Evolutionary conservation across 1,140 invertebrate species (phyloP).

Genomic region (Drosophila sulfurigaster): DNA sequence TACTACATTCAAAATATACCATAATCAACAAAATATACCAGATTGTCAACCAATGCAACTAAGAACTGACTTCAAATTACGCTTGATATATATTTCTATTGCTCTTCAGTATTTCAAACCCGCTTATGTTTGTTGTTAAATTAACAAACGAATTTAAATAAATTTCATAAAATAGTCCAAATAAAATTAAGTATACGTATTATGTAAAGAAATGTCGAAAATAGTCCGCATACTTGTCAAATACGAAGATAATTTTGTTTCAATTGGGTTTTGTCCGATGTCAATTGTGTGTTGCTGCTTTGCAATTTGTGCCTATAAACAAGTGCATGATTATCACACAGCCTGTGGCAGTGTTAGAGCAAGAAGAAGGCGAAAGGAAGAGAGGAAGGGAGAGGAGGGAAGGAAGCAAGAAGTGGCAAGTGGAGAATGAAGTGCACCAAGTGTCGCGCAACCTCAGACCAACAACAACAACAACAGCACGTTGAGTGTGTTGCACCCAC

Average conservation of each 20-base stretch:
- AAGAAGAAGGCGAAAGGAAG: background rate
- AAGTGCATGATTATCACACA: constrained; percentile 42
- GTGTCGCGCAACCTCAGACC: constrained; percentile 32
- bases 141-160: too few relatives aligned
- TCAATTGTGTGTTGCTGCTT: constrained; percentile 16
- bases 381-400: background rate
- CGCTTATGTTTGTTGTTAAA: too few relatives aligned
- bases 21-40: too few relatives aligned
- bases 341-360: background rate
- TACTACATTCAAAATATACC: too few relatives aligned
- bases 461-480: constrained; percentile 6
- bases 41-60: too few relatives aligned
- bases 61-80: too few relatives aligned
- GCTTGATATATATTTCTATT: too few relatives aligned
- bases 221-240: too few relatives aligned
- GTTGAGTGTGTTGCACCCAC: constrained; percentile 47
- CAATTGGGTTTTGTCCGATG: background rate
- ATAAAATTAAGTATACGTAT: too few relatives aligned
- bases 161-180: too few relatives aligned
- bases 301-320: constrained; percentile 38
- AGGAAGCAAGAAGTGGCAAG: background rate
- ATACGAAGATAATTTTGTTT: background rate
- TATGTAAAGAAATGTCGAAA: too few relatives aligned
- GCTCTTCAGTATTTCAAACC: too few relatives aligned
- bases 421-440: constrained; percentile 5